Evolutionary conservation across 2,888 invertebrate species (phyloP).

Genomic region (Agelastica alni): DNA sequence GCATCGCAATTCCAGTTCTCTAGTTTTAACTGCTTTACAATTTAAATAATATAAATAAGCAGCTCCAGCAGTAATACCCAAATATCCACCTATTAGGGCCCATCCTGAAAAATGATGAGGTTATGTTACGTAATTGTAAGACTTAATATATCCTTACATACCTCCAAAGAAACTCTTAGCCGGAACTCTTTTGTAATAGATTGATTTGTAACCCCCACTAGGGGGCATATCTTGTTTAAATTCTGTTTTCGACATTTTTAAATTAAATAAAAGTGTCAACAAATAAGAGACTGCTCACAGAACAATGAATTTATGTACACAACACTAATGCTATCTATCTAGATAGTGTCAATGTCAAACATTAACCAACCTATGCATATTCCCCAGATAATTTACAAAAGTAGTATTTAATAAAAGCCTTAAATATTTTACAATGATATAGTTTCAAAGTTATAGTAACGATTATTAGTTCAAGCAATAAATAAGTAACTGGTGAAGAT

Average conservation of each 20-base stretch:
- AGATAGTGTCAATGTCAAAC: too few species aligned
- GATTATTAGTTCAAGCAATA: too few species aligned
- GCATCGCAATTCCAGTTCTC: constrained; percentile 76
- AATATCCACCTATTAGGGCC: constrained; percentile 65
- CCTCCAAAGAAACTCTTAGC: constrained; percentile 74
- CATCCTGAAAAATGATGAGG: constrained; percentile 59
- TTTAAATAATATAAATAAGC: constrained; percentile 64
- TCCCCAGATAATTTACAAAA: too few species aligned
- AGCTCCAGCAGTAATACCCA: constrained; percentile 62
- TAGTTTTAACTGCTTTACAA: constrained; percentile 59
- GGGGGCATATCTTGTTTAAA: constrained; percentile 91
- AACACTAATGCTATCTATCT: too few species aligned
- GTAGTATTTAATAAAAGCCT: too few species aligned
- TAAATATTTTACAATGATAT: too few species aligned
- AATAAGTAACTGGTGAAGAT: too few species aligned
- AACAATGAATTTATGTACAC: not conserved
- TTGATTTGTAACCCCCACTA: constrained; percentile 82
- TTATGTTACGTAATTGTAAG: constrained; percentile 40
- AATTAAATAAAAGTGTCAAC: not conserved
- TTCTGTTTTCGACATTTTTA: constrained; percentile 39
- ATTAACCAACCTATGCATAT: too few species aligned
- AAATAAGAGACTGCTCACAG: not conserved
- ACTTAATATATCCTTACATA: constrained; percentile 48
- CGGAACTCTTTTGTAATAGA: constrained; percentile 72
- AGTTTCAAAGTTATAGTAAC: too few species aligned